Base-by-base conservation (phyloP, 2,797 vertebrate species). In the Eupleurogrammus muticus region DNA sequence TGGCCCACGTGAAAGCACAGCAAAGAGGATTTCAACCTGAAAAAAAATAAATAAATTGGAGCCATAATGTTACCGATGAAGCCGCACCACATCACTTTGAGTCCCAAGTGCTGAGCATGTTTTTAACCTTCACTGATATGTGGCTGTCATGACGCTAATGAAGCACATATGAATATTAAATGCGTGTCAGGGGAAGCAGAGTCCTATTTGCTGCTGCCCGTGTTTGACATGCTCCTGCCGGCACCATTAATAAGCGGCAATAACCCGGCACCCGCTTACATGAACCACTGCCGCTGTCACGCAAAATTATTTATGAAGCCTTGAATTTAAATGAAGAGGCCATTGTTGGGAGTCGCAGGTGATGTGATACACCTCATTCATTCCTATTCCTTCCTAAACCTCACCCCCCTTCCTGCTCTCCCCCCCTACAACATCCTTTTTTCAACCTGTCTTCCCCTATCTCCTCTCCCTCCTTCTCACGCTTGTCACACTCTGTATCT, bases 201-300 rank as follows among this genome's bases (percentile, higher is more conserved):
- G 70, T 79, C 79, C 75, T 73, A 63, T 75, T 77, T 79, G 75
- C 81, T 50, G 21, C 54, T 14, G 72, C 71, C 56, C 28, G 1
- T 89, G 87, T 90, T 71, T 84, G 84, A 89, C 90, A 86, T 48
- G 83, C 66, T 86, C 80, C 42, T 77, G 81, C 88, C 90, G 88
- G 81, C 75, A 49, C 55, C 78, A 44, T 83, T 90, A 88, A 86
- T 75, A 83, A 82, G 74, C 77, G 54, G 73, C 79, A 61, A 71
- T 81, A 79, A 79, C 79, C 78, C 62, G 19, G 48, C 64, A n/a
- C 74, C 70, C 82, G 71, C 73, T 84, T 46, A 21, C 14, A 58
- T 73, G 53, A 79, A 64, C 66, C 9, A 54, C 72, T 52, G 66
- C 59, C 83, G 66, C 46, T 73, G 85, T 84, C 84, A 58, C 34